Evolutionary conservation across 2,797 vertebrate genomes (phyloP).

Genomic region (Dromococcyx pavoninus): DNA sequence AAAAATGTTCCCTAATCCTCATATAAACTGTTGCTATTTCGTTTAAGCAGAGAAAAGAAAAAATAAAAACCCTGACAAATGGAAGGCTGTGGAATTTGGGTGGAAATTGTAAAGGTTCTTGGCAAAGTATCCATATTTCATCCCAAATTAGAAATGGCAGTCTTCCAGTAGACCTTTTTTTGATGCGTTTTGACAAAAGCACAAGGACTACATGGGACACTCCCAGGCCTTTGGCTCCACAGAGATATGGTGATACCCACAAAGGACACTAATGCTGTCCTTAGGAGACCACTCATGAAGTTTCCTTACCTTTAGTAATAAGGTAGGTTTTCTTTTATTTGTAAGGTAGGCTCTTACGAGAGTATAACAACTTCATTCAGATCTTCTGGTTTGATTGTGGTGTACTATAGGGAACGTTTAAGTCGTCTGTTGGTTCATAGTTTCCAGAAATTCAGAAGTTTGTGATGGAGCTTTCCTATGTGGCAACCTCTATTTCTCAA

Average conservation of each 20-base stretch:
- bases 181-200: background rate
- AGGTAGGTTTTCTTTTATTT: background rate
- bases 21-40: background rate
- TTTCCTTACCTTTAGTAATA: background rate
- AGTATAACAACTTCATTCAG: background rate
- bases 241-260: background rate
- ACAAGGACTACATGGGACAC: background rate
- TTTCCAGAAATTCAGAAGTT: background rate
- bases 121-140: background rate
- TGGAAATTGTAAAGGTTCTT: background rate
- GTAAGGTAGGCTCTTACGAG: background rate
- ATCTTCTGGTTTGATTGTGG: background rate
- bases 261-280: background rate
- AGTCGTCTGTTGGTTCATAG: rapidly evolving
- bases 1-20: background rate
- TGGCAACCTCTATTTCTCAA: background rate
- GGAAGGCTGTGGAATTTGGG: background rate
- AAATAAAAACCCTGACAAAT: background rate
- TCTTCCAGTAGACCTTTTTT: background rate
- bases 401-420: background rate
- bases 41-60: background rate
- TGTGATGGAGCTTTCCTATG: background rate
- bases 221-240: background rate
- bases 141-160: background rate
- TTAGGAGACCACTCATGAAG: background rate